Base-by-base conservation (phyloP, 1,140 invertebrate species). In the Delia radicum region DNA sequence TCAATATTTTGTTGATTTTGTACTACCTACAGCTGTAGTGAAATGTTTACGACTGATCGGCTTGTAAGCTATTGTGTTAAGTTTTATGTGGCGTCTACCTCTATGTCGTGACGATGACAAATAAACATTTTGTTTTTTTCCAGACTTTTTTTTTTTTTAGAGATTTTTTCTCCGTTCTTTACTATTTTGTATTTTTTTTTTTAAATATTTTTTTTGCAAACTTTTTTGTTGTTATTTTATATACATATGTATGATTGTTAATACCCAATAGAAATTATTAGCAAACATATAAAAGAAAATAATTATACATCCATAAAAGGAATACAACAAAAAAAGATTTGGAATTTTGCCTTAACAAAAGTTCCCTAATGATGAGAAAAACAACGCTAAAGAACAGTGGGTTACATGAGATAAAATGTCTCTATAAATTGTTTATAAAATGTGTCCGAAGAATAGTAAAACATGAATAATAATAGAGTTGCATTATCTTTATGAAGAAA, bases 11-110 rank as follows among this genome's bases (percentile, higher is more conserved):
- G 1, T 18, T 62, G 3, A 4, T 6, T 63, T 15, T 12, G 8
- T 71, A 46, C 71, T 72, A 63, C 71, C 77, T 73, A 73, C 72
- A 62, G 0, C 28, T 72, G 42, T 71, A 61, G 74, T 74, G 77
- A 77, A 74, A 75, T 75, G 74, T 73, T 76, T 21, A 69, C 77
- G 77, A 77, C 77, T 77, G 77, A 77, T 67, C 72, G 37, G 77
- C 33, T 76, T 76, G 71, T 69, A 65, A 75, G 74, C 33, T 42
- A 71, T 74, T 77, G 37, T 74, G 63, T 77, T 74, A 75, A 75
- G 77, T 77, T 77, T 75, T 77, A 77, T 77, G 77, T 74, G 74
- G 74, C 73, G 65, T 37, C 31, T 69, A 33, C n/a, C 13, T n/a
- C 31, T 28, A 28, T 55, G 72, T 13, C 26, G 24, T 74, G 74